These are phyloP conservation scores for Neoascia interrupta DNA, from an alignment of 2,888 invertebrate genomes.

Conservation along the genomic window DNA sequence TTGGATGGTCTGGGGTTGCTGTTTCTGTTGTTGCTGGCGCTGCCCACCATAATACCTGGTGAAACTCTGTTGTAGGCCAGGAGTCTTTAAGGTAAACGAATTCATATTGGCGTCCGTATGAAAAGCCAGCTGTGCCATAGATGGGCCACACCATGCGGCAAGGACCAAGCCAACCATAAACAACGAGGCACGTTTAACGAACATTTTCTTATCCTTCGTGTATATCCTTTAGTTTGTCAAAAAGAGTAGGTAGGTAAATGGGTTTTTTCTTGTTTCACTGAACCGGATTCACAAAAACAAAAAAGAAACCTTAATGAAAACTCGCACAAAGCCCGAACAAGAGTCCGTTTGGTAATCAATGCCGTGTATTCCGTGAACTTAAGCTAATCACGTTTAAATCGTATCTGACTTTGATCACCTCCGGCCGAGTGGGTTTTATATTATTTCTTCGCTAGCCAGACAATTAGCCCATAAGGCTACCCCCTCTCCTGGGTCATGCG, in stretches of 20 bases:
- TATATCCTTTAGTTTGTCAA: constrained; percentile 13
- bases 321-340: constrained; percentile 28
- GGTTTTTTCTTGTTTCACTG: too few species aligned
- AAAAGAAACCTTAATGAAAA: not conserved
- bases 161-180: constrained; percentile 61
- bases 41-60: constrained; percentile 77
- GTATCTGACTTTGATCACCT: constrained; percentile 65
- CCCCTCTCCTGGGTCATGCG: constrained; percentile 37
- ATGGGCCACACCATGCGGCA: constrained; percentile 53
- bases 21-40: constrained; percentile 66
- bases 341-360: constrained; percentile 29
- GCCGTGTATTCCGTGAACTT: constrained; percentile 38
- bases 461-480: constrained; percentile 30
- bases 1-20: constrained; percentile 59
- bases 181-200: constrained; percentile 19
- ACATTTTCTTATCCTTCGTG: constrained; percentile 25
- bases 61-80: constrained; percentile 77
- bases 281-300: not conserved
- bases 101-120: constrained; percentile 78
- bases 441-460: constrained; percentile 55
- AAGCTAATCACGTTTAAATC: constrained; percentile 63
- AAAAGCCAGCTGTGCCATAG: constrained; percentile 75
- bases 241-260: too few species aligned
- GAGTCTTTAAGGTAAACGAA: constrained; percentile 78
- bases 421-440: constrained; percentile 58